Conservation (phyloP, 2,797 vertebrate genomes). For the Chromis chromis region DNA sequence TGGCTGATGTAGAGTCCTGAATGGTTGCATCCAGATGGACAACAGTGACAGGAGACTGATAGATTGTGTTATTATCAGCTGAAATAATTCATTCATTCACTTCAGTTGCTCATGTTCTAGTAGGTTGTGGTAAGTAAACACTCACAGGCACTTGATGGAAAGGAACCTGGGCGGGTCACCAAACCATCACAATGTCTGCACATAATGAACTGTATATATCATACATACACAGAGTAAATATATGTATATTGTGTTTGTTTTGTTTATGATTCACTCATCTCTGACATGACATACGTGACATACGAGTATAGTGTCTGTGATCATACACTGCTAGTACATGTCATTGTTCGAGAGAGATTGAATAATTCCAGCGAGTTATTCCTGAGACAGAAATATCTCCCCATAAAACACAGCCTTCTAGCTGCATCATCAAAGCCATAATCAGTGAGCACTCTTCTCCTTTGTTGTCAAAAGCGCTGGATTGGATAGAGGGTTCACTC, state of each 20-base stretch:
- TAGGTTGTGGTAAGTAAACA: constrained; percentile 30
- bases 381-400: constrained; percentile 66
- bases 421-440: constrained; percentile 74
- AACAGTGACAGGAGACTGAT: constrained; percentile 55
- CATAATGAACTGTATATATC: constrained; percentile 32
- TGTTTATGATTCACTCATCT: constrained; percentile 41
- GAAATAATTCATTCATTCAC: constrained; percentile 48
- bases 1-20: constrained; percentile 48
- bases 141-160: not conserved
- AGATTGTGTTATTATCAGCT: constrained; percentile 37
- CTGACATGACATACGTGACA: constrained; percentile 37
- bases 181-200: constrained; percentile 15
- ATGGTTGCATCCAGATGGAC: constrained; percentile 68
- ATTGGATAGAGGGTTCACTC: constrained; percentile 75
- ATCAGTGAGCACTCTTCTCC: constrained; percentile 68
- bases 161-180: constrained; percentile 8
- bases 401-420: constrained; percentile 63
- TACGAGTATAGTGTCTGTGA: constrained; percentile 34
- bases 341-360: constrained; percentile 64
- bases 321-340: constrained; percentile 44
- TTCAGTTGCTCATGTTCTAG: constrained; percentile 39
- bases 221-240: constrained; percentile 20
- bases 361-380: constrained; percentile 73
- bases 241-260: constrained; percentile 36
- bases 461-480: constrained; percentile 71